phyloP scores from a whole-genome alignment of 2,797 vertebrate genomes.

The Decapterus maruadsi region DNA sequence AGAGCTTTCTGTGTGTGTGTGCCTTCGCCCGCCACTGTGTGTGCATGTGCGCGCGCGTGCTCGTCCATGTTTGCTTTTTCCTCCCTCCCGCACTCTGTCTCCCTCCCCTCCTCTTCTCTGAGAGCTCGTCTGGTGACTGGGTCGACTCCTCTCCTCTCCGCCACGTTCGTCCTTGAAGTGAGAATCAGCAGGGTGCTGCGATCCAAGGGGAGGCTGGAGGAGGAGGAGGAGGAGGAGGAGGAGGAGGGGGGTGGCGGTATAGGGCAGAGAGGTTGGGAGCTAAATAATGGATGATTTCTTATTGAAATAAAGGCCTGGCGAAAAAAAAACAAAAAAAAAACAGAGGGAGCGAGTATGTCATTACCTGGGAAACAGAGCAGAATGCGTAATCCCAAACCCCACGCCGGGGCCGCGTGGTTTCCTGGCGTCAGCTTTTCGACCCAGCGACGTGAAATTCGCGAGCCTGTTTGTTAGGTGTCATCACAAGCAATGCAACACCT shows the following conservation, averaged over 20 bases:
- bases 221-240: background rate
- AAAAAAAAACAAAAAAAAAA: too few species aligned
- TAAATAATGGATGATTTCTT: slow-evolving; percentile 88
- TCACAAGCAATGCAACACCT: slow-evolving; percentile 45
- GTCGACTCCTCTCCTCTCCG: slow-evolving; percentile 76
- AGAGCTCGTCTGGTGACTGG: slow-evolving; percentile 74
- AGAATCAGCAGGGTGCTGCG: slow-evolving; percentile 82
- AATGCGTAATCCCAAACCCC: slow-evolving; percentile 60
- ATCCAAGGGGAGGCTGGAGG: slow-evolving; percentile 70
- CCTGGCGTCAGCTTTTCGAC: background rate
- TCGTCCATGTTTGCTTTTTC: slow-evolving; percentile 18
- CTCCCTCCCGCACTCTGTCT: slow-evolving; percentile 60
- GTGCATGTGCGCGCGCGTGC: slow-evolving; percentile 4
- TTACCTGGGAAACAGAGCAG: slow-evolving; percentile 73
- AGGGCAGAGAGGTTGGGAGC: slow-evolving; percentile 80
- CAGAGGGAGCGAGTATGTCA: slow-evolving; percentile 68
- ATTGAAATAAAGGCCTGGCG: slow-evolving; percentile 81
- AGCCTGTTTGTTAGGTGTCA: slow-evolving; percentile 46
- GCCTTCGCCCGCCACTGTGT: background rate
- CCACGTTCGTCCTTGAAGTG: slow-evolving; percentile 87
- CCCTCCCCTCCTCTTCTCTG: slow-evolving; percentile 58
- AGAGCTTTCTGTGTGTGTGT: slow-evolving; percentile 43
- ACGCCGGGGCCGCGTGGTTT: background rate
- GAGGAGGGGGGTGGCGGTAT: slow-evolving; percentile 6
- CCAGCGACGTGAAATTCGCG: slow-evolving; percentile 24